phyloP scores from a whole-genome alignment of 1,140 invertebrate genomes.

The Aphelinus certus region DNA sequence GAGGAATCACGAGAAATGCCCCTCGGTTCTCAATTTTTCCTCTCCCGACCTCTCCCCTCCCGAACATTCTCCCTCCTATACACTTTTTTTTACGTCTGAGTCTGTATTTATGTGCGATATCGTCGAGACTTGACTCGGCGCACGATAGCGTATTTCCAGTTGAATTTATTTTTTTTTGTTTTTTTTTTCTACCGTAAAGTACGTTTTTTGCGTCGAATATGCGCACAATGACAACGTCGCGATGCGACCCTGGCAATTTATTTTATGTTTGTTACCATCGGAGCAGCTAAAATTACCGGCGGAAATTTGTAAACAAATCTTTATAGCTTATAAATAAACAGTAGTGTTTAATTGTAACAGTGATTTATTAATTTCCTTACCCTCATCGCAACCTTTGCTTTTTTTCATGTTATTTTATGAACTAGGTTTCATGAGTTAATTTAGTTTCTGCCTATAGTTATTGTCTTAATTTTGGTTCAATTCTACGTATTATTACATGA shows the following conservation, averaged over 20 bases:
- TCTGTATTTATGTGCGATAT: conserved; percentile 41
- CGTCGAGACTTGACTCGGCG: conserved; percentile 28
- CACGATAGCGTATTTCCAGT: conserved; percentile 30
- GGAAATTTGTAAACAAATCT: conserved; percentile 53
- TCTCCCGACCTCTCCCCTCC: background rate
- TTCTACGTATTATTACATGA: no score
- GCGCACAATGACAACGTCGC: conserved; percentile 27
- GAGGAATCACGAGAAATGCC: conserved; percentile 29
- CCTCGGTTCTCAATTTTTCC: conserved; percentile 27
- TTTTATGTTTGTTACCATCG: conserved; percentile 37
- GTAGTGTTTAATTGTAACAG: conserved; percentile 54
- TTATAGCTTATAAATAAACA: conserved; percentile 61
- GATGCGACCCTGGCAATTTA: conserved; percentile 27
- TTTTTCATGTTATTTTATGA: conserved; percentile 27
- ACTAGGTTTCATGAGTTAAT: no score
- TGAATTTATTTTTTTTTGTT: conserved; percentile 37
- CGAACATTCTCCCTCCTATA: conserved; percentile 1
- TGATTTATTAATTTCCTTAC: conserved; percentile 37
- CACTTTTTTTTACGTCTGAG: conserved; percentile 37
- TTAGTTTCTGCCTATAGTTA: no score
- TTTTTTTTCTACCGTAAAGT: conserved; percentile 36
- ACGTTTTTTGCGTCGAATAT: conserved; percentile 33
- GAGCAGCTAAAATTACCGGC: conserved; percentile 49
- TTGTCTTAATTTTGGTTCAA: no score
- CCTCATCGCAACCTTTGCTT: conserved; percentile 2